These are phyloP conservation scores for Proteles cristata DNA, from an alignment of 2,113 vertebrate species.

Conservation along the genomic window DNA sequence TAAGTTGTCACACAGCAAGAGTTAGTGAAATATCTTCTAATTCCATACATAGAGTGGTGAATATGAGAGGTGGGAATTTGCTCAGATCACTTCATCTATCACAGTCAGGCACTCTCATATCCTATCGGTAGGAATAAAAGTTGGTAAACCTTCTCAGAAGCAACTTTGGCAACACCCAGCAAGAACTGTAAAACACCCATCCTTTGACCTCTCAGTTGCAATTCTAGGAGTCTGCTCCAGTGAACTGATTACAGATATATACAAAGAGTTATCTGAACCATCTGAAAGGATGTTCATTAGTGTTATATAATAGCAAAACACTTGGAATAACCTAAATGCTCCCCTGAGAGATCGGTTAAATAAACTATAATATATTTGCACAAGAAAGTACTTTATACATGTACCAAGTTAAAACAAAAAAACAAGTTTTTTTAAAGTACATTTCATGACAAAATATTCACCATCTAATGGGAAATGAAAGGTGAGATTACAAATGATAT, in stretches of 20 bases:
- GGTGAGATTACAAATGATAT: background rate
- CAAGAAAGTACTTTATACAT: background rate
- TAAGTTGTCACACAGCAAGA: background rate
- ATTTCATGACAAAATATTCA: constrained; percentile 42
- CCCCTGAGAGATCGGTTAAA: background rate
- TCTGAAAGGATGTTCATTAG: background rate
- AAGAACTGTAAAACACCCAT: background rate
- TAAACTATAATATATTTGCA: background rate
- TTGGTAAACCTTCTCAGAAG: constrained; percentile 9
- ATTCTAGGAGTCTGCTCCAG: background rate
- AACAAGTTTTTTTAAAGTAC: background rate
- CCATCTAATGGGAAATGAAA: constrained; percentile 34
- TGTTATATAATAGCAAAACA: constrained; percentile 1
- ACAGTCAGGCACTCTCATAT: background rate
- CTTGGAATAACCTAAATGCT: background rate
- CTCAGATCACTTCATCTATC: background rate
- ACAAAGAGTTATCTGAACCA: constrained; percentile 12
- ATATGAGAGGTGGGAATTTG: background rate
- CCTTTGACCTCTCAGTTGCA: background rate
- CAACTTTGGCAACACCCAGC: background rate
- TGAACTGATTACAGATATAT: background rate
- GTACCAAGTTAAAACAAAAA: background rate
- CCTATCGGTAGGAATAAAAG: background rate
- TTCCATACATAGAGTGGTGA: background rate
- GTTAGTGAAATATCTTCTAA: background rate